Conservation (phyloP, 2,797 vertebrate species). For the Eulemur albifrons region DNA sequence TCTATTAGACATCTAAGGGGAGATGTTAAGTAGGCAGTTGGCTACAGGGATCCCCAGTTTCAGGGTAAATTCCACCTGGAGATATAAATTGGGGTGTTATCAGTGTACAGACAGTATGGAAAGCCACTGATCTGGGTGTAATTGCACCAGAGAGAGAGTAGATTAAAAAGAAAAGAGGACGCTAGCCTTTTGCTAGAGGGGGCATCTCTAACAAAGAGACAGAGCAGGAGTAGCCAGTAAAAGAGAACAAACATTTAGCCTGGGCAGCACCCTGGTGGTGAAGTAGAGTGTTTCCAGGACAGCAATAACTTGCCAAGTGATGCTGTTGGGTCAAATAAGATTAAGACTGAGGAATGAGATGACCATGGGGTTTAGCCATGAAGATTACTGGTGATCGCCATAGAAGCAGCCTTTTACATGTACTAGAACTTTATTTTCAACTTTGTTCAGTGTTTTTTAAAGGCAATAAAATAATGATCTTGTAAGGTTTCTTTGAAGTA, state of each 20-base stretch:
- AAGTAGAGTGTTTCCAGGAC: not conserved
- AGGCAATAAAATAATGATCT: not conserved
- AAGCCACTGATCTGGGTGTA: not conserved
- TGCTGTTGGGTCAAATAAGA: not conserved
- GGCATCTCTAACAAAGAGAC: not conserved
- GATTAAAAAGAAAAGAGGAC: not conserved
- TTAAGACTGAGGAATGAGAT: not conserved
- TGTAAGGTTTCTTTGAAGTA: too few species aligned
- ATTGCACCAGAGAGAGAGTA: not conserved
- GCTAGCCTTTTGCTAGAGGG: too few species aligned
- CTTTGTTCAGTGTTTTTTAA: not conserved
- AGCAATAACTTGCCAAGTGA: not conserved
- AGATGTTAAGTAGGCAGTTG: not conserved
- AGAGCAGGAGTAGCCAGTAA: not conserved
- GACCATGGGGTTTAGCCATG: too few species aligned
- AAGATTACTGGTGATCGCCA: not conserved
- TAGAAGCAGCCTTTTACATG: not conserved
- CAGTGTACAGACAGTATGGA: not conserved
- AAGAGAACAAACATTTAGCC: not conserved
- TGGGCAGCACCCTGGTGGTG: accelerated
- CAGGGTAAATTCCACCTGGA: not conserved
- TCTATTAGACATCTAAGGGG: not conserved
- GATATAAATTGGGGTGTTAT: not conserved
- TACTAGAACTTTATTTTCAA: not conserved
- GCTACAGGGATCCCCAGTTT: not conserved